These are phyloP conservation scores for Anseranas semipalmata DNA, from an alignment of 2,113 vertebrate species.

Conservation along the genomic window DNA sequence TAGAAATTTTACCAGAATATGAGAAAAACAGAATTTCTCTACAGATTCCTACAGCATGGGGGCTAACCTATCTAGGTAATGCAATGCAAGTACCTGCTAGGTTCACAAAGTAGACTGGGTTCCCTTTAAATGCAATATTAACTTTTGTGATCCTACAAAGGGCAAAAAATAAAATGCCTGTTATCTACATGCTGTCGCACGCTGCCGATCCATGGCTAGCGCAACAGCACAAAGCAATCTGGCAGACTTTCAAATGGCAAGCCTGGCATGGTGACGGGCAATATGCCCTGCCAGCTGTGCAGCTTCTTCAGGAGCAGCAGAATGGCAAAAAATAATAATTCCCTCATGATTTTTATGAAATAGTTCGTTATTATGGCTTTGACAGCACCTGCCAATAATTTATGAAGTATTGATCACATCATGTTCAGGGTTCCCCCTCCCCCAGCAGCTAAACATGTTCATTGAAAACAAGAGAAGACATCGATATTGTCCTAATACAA, in stretches of 20 bases:
- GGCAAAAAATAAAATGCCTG: background rate
- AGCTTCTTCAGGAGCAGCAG: constrained; percentile 9
- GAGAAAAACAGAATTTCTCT: background rate
- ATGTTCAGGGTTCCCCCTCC: background rate
- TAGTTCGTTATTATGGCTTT: background rate
- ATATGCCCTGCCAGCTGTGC: constrained; percentile 51
- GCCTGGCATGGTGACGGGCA: background rate
- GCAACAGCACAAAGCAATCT: background rate
- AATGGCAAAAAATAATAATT: background rate
- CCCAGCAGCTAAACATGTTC: background rate
- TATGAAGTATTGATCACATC: background rate
- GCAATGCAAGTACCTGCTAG: background rate
- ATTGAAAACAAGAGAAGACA: background rate
- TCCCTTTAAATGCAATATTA: background rate
- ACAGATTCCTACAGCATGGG: background rate
- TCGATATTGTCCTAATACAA: background rate
- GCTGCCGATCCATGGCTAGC: background rate
- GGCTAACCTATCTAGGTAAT: background rate
- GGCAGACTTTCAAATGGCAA: constrained; percentile 33
- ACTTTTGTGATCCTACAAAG: background rate
- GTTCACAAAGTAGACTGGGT: background rate
- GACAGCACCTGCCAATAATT: background rate
- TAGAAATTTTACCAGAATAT: background rate
- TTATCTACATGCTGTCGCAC: background rate
- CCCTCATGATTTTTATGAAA: background rate